Base-by-base conservation (phyloP, 2,113 vertebrate genomes). In the Xiphophorus couchianus region DNA sequence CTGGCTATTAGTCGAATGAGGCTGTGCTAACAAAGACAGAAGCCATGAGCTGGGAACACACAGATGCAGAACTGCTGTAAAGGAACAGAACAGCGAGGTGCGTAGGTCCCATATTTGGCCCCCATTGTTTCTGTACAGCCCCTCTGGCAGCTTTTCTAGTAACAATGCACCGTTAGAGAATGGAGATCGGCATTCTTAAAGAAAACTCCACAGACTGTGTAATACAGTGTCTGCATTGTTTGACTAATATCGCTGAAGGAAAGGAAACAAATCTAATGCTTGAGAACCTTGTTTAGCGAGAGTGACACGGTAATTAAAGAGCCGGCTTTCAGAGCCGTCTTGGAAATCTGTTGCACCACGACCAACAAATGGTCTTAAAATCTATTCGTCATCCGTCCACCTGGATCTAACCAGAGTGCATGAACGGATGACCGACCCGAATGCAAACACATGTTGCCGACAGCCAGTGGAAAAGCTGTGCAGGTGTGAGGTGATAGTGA, bases 21-120 rank as follows among this genome's bases (percentile, higher is more conserved):
- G 72, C 75, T 78, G 81, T 84, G 85, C 85, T 92, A 91, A 86
- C 82, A 79, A 84, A 90, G 78, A 54, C 67, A 71, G 71, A 63
- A 83, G 86, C 83, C 80, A 85, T 76, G 74, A 66, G 58, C 37
- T 54, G 64, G 39, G 13, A 60, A 67, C 73, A 74, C 60, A 51
- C 66, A 80, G 58, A 73, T 71, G 72, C 33, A 58, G 74, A 42
- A 13, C 33, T 22, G 44, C 54, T 73, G 67, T 71, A 61, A 65
- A 33, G 73, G 62, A 78, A 54, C 81, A 62, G 69, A 70, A 39
- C 69, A 30, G 39, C 68, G 63, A 71, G 78, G 65, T 75, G 74
- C 77, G 72, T 29, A n/a, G 69, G 77, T 79, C 81, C 66, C 58
- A 77, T 73, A 82, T 79, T 54, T 22, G 62, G 44, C 62, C 66